Evolutionary conservation across 1,140 invertebrate genomes (phyloP).

Genomic region (Paraescarpia echinospica): DNA sequence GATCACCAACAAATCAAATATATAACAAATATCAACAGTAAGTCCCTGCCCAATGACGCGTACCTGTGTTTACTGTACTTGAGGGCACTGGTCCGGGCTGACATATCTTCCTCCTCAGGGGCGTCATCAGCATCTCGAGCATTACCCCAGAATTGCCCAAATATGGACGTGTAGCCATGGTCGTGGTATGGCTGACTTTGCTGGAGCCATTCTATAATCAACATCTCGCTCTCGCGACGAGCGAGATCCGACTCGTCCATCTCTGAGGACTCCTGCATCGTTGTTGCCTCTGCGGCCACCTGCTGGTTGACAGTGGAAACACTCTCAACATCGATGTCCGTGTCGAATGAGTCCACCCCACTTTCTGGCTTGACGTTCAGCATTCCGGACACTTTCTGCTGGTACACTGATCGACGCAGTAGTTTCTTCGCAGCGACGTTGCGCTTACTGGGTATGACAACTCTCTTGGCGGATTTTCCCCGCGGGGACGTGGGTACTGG

Average conservation of each 20-base stretch:
- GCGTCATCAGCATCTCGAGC: neutral
- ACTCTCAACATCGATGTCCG: slow-evolving; percentile 33
- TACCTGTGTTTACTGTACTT: neutral
- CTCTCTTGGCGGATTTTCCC: neutral
- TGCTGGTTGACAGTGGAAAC: slow-evolving; percentile 31
- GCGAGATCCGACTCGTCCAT: neutral
- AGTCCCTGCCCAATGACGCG: neutral
- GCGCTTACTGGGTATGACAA: slow-evolving; percentile 4
- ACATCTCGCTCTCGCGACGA: slow-evolving; percentile 44
- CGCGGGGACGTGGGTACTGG: neutral
- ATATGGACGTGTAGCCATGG: slow-evolving; percentile 51
- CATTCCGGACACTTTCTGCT: neutral
- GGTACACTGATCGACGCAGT: slow-evolving; percentile 14
- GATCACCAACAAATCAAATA: too few species aligned
- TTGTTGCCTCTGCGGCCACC: slow-evolving; percentile 26
- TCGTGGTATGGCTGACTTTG: slow-evolving; percentile 46
- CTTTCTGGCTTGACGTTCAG: slow-evolving; percentile 21
- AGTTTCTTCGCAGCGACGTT: neutral
- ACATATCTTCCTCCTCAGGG: neutral
- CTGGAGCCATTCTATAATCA: slow-evolving; percentile 43
- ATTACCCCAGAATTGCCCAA: slow-evolving; percentile 36
- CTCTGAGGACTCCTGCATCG: neutral
- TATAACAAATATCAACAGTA: neutral
- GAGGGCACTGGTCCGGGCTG: neutral
- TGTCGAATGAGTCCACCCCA: slow-evolving; percentile 27